Conservation (phyloP, 2,888 invertebrate species). For the Proisotoma minuta region DNA sequence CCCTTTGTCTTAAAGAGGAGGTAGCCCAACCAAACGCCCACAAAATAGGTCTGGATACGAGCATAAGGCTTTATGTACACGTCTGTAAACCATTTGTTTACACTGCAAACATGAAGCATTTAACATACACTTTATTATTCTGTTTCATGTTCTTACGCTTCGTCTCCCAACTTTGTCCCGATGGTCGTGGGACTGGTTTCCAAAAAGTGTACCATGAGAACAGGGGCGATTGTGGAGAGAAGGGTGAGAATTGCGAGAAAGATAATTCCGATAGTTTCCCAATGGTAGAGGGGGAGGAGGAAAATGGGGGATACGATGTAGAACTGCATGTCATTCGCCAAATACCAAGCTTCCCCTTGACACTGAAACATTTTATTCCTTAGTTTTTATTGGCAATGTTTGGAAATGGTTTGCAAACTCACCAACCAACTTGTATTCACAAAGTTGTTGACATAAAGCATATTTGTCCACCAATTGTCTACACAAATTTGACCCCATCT, state of each 20-base stretch:
- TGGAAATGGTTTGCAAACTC: background rate
- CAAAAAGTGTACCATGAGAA: conserved; percentile 17
- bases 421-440: conserved; percentile 26
- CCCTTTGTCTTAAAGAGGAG: conserved; percentile 38
- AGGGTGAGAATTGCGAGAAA: conserved; percentile 53
- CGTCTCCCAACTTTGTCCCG: conserved; percentile 6
- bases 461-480: conserved; percentile 46
- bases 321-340: conserved; percentile 45
- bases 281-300: conserved; percentile 33
- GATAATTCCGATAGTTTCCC: conserved; percentile 56
- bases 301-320: conserved; percentile 38
- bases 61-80: conserved; percentile 46
- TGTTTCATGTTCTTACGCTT: background rate
- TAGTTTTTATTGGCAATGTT: background rate
- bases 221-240: conserved; percentile 21
- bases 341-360: conserved; percentile 41
- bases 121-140: background rate
- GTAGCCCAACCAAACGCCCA: conserved; percentile 47
- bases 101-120: conserved; percentile 9
- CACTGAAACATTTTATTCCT: no score
- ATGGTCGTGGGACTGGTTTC: conserved; percentile 25
- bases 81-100: conserved; percentile 20
- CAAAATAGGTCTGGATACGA: conserved; percentile 45
- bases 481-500: conserved; percentile 23
- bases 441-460: conserved; percentile 43